Conservation (phyloP, 2,888 invertebrate species). For the Orthosia gracilis region DNA sequence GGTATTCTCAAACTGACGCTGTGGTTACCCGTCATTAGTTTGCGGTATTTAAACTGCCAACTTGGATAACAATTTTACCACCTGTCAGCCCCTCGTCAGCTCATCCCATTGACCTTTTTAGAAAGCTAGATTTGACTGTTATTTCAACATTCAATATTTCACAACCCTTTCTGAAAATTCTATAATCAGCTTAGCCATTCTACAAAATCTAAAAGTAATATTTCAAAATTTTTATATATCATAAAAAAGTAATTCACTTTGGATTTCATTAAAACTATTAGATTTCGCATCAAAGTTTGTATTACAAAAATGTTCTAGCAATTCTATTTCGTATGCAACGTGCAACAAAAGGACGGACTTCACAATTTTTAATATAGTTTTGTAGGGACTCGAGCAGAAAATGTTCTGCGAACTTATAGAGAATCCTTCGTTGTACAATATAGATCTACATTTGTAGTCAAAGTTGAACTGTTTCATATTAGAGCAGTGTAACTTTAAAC, state of each 20-base stretch:
- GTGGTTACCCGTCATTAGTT: slow-evolving; percentile 5
- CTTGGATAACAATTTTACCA: slow-evolving; percentile 17
- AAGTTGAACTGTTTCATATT: slow-evolving; percentile 60
- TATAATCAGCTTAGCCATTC: slow-evolving; percentile 22
- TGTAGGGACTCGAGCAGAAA: slow-evolving; percentile 49
- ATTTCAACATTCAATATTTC: slow-evolving; percentile 12
- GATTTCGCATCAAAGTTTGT: slow-evolving; percentile 41
- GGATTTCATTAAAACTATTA: slow-evolving; percentile 56
- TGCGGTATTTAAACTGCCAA: slow-evolving; percentile 1
- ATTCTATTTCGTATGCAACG: slow-evolving; percentile 25
- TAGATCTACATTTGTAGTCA: slow-evolving; percentile 52
- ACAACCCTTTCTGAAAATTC: not conserved
- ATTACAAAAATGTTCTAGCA: slow-evolving; percentile 40
- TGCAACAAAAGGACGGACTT: slow-evolving; percentile 53
- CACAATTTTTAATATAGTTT: slow-evolving; percentile 64
- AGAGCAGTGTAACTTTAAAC: slow-evolving; percentile 44
- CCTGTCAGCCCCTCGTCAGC: slow-evolving; percentile 21
- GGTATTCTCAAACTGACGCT: not conserved
- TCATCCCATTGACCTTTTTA: not conserved
- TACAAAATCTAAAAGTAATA: slow-evolving; percentile 14
- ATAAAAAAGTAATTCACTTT: slow-evolving; percentile 30
- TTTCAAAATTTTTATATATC: slow-evolving; percentile 36
- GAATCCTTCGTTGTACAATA: slow-evolving; percentile 51
- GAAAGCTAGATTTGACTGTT: slow-evolving; percentile 5
- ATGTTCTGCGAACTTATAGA: slow-evolving; percentile 55